Conservation (phyloP, 2,113 vertebrate genomes). For the Channa maculata region DNA sequence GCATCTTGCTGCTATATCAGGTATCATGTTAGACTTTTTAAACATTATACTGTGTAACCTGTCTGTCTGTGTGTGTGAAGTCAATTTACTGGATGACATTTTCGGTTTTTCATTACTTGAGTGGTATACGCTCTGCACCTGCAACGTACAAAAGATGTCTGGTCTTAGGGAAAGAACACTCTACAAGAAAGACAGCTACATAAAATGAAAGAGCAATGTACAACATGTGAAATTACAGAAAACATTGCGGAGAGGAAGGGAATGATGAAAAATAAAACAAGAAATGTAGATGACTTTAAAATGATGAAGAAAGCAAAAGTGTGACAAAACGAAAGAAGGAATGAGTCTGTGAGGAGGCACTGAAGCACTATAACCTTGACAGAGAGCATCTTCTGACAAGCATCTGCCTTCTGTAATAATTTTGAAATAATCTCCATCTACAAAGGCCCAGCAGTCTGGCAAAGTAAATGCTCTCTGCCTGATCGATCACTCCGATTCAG, state of each 20-base stretch:
- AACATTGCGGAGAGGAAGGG: conserved; percentile 7
- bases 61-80: conserved; percentile 38
- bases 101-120: conserved; percentile 57
- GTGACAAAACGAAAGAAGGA: conserved; percentile 18
- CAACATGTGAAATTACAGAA: conserved; percentile 44
- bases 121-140: conserved; percentile 4
- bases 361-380: conserved; percentile 81
- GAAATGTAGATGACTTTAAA: conserved; percentile 18
- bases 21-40: conserved; percentile 42
- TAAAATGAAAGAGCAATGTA: conserved; percentile 32
- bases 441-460: conserved; percentile 82
- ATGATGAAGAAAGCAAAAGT: conserved; percentile 32
- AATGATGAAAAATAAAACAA: conserved; percentile 28
- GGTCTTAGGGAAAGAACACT: conserved; percentile 4
- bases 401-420: conserved; percentile 86
- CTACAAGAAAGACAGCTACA: not conserved
- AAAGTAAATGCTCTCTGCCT: conserved; percentile 75
- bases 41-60: conserved; percentile 41
- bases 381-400: conserved; percentile 83
- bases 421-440: conserved; percentile 84
- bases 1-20: conserved; percentile 28
- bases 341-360: conserved; percentile 27
- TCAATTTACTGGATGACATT: conserved; percentile 59
- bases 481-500: conserved; percentile 79
- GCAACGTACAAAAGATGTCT: conserved; percentile 30